A percentile compares a stretch with the other conserved stretches of the same genome.
Evolutionary conservation across 2,113 vertebrate genomes (phyloP).

Genomic region (Hippocampus zosterae): DNA sequence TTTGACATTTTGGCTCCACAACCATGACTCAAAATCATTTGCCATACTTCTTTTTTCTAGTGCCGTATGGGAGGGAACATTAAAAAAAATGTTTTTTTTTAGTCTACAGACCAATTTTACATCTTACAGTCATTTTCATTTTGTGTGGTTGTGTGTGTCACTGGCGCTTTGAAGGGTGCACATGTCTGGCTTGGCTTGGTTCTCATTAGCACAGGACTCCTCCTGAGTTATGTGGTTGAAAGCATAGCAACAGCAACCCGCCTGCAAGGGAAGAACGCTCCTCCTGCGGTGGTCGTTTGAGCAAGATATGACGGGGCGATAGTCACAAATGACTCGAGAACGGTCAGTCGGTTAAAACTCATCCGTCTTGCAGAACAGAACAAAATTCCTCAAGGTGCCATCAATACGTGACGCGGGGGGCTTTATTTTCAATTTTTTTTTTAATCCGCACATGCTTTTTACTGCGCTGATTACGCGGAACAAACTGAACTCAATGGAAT

Average conservation of each 20-base stretch:
- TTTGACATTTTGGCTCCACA: constrained; percentile 1
- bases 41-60: constrained; percentile 41
- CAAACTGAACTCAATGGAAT: constrained; percentile 45
- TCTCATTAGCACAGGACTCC: constrained; percentile 35
- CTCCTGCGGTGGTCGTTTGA: constrained; percentile 40
- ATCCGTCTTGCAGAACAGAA: too few relatives aligned
- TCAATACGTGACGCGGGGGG: too few relatives aligned
- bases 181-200: constrained; percentile 22
- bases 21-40: constrained; percentile 28
- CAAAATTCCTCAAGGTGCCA: too few relatives aligned
- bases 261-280: constrained; percentile 38
- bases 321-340: too few relatives aligned
- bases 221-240: constrained; percentile 33
- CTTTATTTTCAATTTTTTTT: too few relatives aligned
- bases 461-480: constrained; percentile 40
- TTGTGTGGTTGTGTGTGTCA: constrained; percentile 8
- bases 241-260: constrained; percentile 21
- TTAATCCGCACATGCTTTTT: constrained; percentile 25
- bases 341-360: too few relatives aligned
- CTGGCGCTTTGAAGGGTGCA: too few relatives aligned
- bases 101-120: constrained; percentile 32
- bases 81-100: too few relatives aligned
- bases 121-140: constrained; percentile 3
- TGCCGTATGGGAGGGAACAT: constrained; percentile 12
- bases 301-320: background rate